A percentile compares a stretch with the other conserved stretches of the same genome.
Conservation (phyloP, 2,888 invertebrate species). For the Tiphia femorata region DNA sequence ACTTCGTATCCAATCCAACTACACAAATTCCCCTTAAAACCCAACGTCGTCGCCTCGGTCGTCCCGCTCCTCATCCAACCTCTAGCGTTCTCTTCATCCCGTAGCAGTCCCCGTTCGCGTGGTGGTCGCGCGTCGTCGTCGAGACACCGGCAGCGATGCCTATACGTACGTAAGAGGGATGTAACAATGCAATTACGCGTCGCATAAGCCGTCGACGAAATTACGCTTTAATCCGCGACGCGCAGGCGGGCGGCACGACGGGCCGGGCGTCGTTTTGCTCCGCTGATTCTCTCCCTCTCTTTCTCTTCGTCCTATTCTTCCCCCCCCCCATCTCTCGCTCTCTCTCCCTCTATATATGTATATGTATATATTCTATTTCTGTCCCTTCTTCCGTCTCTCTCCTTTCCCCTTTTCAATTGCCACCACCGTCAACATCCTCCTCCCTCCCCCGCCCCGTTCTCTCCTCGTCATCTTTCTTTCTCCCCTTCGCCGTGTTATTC, state of each 20-base stretch:
- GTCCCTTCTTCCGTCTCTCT: neutral
- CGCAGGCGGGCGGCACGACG: conserved; percentile 25
- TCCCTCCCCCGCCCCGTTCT: neutral
- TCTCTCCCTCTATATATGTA: neutral
- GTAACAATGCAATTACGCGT: conserved; percentile 64
- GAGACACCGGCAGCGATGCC: conserved; percentile 32
- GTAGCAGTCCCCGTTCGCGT: too few relatives aligned
- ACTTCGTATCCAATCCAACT: conserved; percentile 61
- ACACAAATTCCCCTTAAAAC: conserved; percentile 60
- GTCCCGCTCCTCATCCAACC: conserved; percentile 16
- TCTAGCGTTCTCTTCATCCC: too few relatives aligned
- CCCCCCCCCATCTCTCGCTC: conserved; percentile 15
- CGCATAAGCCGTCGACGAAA: conserved; percentile 62
- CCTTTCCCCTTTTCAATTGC: conserved; percentile 8
- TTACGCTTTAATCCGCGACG: conserved; percentile 60
- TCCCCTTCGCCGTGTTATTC: conserved; percentile 10
- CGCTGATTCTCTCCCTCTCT: conserved; percentile 17
- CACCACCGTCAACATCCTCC: conserved; percentile 7
- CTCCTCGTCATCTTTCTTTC: neutral
- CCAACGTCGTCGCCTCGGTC: conserved; percentile 27
- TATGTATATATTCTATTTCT: too few relatives aligned
- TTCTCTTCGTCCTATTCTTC: conserved; percentile 5
- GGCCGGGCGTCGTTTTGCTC: conserved; percentile 23
- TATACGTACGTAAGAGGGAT: conserved; percentile 48
- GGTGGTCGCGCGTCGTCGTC: conserved; percentile 21